Conservation (phyloP, 2,113 vertebrate genomes). For the Xerus inauris region DNA sequence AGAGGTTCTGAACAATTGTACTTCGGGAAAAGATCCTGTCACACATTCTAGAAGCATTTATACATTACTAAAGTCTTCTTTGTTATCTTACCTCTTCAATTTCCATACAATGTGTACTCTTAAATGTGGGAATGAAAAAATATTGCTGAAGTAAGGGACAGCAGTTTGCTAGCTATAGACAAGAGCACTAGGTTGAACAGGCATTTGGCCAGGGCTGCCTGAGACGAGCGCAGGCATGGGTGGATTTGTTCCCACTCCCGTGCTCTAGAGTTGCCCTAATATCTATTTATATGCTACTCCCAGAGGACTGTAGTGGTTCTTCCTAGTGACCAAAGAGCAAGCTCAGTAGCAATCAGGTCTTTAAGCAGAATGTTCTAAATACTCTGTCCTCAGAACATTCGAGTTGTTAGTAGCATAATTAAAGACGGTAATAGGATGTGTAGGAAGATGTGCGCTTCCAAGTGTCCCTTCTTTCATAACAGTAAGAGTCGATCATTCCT, state of each 20-base stretch:
- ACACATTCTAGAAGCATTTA: background rate
- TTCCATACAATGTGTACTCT: background rate
- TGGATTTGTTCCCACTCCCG: background rate
- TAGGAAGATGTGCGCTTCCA: background rate
- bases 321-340: constrained; percentile 64
- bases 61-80: background rate
- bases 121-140: background rate
- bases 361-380: background rate
- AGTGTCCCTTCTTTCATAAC: background rate
- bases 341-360: constrained; percentile 47
- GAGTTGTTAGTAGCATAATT: background rate
- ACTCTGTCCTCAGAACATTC: background rate
- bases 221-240: background rate
- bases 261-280: background rate
- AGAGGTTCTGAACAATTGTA: background rate
- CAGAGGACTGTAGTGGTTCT: constrained; percentile 64
- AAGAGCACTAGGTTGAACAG: background rate
- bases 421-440: background rate
- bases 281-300: constrained; percentile 73
- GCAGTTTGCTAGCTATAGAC: background rate
- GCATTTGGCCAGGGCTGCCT: background rate
- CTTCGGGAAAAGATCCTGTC: background rate
- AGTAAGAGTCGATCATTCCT: constrained; percentile 62
- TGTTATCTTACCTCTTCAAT: background rate
- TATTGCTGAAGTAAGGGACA: background rate